Evolutionary conservation across 2,113 vertebrate genomes (phyloP).

Genomic region (Daubentonia madagascariensis): DNA sequence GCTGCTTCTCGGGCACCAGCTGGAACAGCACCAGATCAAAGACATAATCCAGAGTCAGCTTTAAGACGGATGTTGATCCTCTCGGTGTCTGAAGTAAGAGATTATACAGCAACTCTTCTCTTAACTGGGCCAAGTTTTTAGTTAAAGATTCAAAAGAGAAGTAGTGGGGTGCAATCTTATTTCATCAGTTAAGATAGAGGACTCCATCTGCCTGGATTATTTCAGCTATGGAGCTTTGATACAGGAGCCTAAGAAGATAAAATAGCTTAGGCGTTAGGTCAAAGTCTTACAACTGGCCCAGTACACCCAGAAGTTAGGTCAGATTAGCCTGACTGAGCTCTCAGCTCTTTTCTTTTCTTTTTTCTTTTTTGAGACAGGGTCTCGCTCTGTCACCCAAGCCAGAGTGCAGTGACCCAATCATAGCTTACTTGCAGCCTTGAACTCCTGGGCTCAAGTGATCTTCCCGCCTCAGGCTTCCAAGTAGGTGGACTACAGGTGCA

Average conservation of each 20-base stretch:
- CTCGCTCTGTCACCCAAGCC: too few relatives aligned
- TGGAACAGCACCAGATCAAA: not conserved
- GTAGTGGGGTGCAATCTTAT: not conserved
- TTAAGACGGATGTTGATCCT: not conserved
- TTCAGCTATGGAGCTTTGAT: not conserved
- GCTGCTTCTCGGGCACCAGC: not conserved
- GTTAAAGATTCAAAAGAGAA: constrained; percentile 11
- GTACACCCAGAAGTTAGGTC: too few relatives aligned
- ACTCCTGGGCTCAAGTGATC: too few relatives aligned
- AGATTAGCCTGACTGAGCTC: not conserved
- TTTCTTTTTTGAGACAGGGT: too few relatives aligned
- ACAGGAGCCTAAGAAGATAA: not conserved
- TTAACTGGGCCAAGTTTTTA: not conserved
- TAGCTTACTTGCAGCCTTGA: too few relatives aligned
- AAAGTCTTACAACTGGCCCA: not conserved
- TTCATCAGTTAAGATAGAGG: not conserved
- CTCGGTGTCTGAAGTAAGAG: not conserved
- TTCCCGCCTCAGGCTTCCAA: too few relatives aligned
- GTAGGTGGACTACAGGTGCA: too few relatives aligned
- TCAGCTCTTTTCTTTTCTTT: too few relatives aligned
- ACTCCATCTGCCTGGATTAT: not conserved
- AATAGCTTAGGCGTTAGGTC: not conserved
- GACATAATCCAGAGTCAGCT: not conserved
- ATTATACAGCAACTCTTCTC: not conserved
- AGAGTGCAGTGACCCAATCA: too few relatives aligned